phyloP scores from a whole-genome alignment of 2,888 invertebrate genomes.

The Drosophila siamana region DNA sequence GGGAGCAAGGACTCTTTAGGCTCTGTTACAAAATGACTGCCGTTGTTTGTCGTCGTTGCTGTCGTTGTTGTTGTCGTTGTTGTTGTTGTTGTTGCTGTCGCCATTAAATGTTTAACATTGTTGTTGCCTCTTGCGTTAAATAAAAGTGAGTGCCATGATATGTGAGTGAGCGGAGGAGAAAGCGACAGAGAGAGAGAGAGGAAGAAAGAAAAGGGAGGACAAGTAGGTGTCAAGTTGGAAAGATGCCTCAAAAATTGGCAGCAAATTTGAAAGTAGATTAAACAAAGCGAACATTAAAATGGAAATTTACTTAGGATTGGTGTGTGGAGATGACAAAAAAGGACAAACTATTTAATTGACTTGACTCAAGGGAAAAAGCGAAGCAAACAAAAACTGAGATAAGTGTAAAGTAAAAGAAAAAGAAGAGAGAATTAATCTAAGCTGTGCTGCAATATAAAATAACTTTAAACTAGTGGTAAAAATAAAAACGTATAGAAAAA shows the following conservation, averaged over 20 bases:
- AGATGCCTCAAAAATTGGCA: conserved; percentile 16
- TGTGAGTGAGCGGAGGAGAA: conserved; percentile 3
- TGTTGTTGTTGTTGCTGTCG: conserved; percentile 37
- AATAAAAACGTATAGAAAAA: too few species aligned
- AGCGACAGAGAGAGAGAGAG: neutral
- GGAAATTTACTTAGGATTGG: conserved; percentile 14
- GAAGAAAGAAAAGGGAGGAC: too few species aligned
- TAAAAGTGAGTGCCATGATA: conserved; percentile 30
- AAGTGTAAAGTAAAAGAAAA: neutral
- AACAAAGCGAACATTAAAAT: conserved; percentile 18
- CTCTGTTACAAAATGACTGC: conserved; percentile 27
- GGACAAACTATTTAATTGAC: conserved; percentile 9
- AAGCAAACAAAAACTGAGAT: too few species aligned
- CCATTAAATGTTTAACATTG: conserved; percentile 54
- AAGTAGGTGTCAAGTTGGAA: conserved; percentile 6
- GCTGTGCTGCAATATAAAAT: too few species aligned
- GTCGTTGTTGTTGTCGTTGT: conserved; percentile 32
- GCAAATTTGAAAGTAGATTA: conserved; percentile 30
- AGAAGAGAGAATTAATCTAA: too few species aligned
- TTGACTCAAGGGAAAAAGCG: neutral
- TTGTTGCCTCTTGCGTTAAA: conserved; percentile 30
- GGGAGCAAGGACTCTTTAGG: conserved; percentile 39
- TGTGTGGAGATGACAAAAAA: neutral
- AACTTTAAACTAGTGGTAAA: too few species aligned
- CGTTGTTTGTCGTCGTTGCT: conserved; percentile 32